Evolutionary conservation across 2,113 vertebrate genomes (phyloP), one percentile per base, ranked within the genome.

Genomic region (Podiceps cristatus): DNA sequence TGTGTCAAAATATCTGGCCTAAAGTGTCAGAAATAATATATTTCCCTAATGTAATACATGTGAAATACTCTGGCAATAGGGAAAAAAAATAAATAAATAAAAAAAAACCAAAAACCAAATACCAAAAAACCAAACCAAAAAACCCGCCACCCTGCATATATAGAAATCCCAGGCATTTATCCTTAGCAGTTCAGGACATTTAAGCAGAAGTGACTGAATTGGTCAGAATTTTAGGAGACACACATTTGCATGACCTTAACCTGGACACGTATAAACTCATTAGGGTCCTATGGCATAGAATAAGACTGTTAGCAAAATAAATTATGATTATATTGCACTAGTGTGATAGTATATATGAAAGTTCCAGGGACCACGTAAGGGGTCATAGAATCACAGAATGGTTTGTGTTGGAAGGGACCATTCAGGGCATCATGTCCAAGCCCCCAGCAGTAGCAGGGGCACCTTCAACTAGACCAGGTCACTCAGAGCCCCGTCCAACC

Each of bases 1-100:
- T 94, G 45, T 95, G 85, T 95, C 94, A 96, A 94, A 94, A 93
- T 96, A 91, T 85, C 91, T 82, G 64, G 25, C 75, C 73, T 92
- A 77, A 92, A 94, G 66, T 76, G 91, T 91, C 88, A 96, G 60
- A 93, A 93, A 94, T 81, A 94, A 94, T 94, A 40, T 59, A 73
- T 75, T 66, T 86, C 63, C 47, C 45, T 90, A 59, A 95, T 91
- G 91, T 88, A 91, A 97, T 88, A n/a, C 11, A 25, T 67, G 77
- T 79, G 79, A 95, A 93, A 93, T 91, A 88, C 35, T 77, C 69
- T 82, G n/a, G 63, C 25, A 85, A 78, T 14, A 73, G 19, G 16
- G 9, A 20, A 47, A 91, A 50, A 76, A 53, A 42, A 20, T 11
- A 11, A 11, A 31, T 16, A 9, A 31, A n/a, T 9, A 23, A 11